Base-by-base conservation (phyloP, 2,797 vertebrate species). In the Siniperca undulata region DNA sequence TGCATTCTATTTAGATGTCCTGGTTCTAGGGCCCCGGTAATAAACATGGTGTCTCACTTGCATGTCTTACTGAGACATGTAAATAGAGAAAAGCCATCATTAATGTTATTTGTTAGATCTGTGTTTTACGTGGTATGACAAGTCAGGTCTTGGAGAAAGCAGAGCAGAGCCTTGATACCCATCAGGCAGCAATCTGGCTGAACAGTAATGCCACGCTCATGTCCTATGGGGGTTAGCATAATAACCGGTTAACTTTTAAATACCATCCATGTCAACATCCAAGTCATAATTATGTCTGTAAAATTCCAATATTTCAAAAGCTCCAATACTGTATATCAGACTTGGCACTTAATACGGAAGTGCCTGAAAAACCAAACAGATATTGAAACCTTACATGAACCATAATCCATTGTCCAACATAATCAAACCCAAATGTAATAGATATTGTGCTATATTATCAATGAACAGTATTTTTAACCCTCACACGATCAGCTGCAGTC, bases 211-310 rank as follows among this genome's bases (percentile, higher is more conserved):
- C 62, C 68, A 65, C 22, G 4, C 61, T 77, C 50, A 20, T 27
- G 53, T 80, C 70, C 19, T 8, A 8, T 70, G 46, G 24, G 40
- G 70, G 55, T 58, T 11, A 38, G 56, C 42, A 70, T 79, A 79
- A 79, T 77, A 24, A 67, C n/a, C n/a, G 34, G 65, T 66, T 71
- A 22, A 59, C 52, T 78, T 73, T 81, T 72, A 76, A 73, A 69
- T 42, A 76, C 52, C 27, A 44, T 44, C 70, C 70, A 38, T 46
- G 68, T 80, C 79, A 74, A 74, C 73, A 58, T 58, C 62, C 4
- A 20, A 56, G 67, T 70, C 55, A 73, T 84, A 79, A 79, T 77
- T 74, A 70, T 76, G 60, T 38, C 46, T 58, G 59, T 62, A 52
- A 70, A 56, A 82, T 82, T 16, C 14, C 1, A 3, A 50, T 67